Evolutionary conservation across 2,888 invertebrate genomes (phyloP).

Genomic region (Trilocha varians): DNA sequence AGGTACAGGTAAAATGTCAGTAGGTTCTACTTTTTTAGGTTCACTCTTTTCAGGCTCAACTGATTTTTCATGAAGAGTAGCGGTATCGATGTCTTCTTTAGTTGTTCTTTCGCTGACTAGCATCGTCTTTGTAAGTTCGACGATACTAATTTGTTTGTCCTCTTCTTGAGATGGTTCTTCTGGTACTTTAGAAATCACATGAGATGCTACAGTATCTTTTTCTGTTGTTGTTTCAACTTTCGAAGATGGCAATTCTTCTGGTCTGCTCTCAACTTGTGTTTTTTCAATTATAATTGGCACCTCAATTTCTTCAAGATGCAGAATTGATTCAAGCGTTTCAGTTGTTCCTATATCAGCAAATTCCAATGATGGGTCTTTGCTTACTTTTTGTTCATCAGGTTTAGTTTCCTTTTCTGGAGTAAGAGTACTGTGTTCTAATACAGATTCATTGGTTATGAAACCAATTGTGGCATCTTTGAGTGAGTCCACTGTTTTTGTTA

Average conservation of each 20-base stretch:
- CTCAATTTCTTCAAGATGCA: no score
- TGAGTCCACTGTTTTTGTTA: neutral
- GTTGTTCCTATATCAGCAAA: neutral
- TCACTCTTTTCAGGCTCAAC: neutral
- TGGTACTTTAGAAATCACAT: no score
- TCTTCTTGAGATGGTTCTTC: no score
- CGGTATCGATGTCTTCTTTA: no score
- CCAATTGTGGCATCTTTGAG: neutral
- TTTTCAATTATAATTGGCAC: no score
- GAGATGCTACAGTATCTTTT: no score
- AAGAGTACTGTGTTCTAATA: neutral
- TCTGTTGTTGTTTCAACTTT: no score
- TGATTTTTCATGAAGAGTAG: no score
- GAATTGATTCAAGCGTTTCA: no score
- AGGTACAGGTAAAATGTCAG: neutral
- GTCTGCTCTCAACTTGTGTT: no score
- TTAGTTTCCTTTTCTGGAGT: neutral
- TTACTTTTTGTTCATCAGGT: neutral
- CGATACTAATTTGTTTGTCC: constrained; percentile 16
- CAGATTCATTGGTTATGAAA: neutral
- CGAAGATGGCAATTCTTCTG: no score
- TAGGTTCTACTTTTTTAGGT: neutral
- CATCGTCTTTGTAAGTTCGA: constrained; percentile 26
- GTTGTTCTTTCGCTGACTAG: constrained; percentile 33
- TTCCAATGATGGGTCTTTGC: neutral